Percentiles rank a stretch among this genome's conserved stretches.
Conservation (phyloP, 2,888 invertebrate genomes). For the Apotomis capreana region DNA sequence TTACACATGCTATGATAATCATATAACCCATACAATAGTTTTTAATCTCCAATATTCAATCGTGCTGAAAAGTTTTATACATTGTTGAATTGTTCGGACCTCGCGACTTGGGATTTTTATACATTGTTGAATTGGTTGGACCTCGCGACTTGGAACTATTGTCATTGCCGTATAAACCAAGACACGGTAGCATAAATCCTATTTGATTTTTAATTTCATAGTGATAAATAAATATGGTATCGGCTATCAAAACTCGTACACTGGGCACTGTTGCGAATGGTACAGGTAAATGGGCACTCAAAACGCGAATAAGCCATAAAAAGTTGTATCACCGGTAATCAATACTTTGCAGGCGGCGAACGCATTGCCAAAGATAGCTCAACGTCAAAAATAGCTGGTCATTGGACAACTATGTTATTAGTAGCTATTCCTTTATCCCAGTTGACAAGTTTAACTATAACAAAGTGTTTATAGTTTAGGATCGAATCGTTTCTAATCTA, state of each 20-base stretch:
- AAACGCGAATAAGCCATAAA: constrained; percentile 34
- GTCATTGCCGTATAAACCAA: not conserved
- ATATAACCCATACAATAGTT: too few species aligned
- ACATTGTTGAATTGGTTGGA: not conserved
- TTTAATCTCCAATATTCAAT: too few species aligned
- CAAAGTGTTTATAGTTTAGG: too few species aligned
- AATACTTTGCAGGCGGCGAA: constrained; percentile 38
- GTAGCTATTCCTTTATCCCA: too few species aligned
- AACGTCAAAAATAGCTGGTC: not conserved
- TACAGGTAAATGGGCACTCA: constrained; percentile 23
- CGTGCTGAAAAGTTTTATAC: not conserved
- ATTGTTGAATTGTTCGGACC: not conserved
- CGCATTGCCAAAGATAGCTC: constrained; percentile 22
- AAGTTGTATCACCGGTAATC: constrained; percentile 41
- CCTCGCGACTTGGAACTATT: not conserved
- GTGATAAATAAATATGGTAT: constrained; percentile 7
- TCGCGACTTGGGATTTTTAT: too few species aligned
- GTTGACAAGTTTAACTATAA: too few species aligned
- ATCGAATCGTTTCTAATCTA: too few species aligned
- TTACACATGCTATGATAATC: too few species aligned
- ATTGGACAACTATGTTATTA: not conserved
- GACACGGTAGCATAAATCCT: not conserved
- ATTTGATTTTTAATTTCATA: constrained; percentile 28
- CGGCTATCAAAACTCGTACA: constrained; percentile 22
- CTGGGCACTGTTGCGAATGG: not conserved